Percentiles rank a stretch among this genome's conserved stretches.
Evolutionary conservation across 2,797 vertebrate genomes (phyloP).

Genomic region (Cygnus olor): DNA sequence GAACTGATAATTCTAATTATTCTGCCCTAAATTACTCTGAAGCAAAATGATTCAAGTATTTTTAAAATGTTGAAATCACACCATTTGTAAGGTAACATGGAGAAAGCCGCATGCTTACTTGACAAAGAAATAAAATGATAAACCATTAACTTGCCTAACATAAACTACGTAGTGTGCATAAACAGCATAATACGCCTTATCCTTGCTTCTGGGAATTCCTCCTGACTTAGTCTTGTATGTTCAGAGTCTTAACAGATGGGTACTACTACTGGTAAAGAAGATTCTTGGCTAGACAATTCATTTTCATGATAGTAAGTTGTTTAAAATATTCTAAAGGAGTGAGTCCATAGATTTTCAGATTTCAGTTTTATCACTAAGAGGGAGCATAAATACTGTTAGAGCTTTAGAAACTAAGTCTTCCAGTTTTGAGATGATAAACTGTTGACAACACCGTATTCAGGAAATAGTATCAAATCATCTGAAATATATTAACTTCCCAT

Average conservation of each 20-base stretch:
- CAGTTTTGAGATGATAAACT: background rate
- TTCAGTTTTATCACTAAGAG: background rate
- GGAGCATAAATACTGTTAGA: background rate
- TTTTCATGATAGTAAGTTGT: background rate
- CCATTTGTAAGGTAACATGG: background rate
- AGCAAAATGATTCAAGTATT: background rate
- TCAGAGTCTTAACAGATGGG: background rate
- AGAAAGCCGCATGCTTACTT: background rate
- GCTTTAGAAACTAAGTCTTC: background rate
- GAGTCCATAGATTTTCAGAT: background rate
- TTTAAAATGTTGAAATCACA: background rate
- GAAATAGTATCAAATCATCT: background rate
- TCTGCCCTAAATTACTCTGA: background rate
- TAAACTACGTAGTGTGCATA: background rate
- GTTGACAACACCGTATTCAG: background rate
- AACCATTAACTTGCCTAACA: background rate
- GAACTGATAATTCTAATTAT: background rate
- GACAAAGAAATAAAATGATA: background rate
- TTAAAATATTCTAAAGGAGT: background rate
- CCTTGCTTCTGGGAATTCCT: background rate
- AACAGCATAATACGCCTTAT: background rate
- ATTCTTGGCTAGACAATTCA: background rate
- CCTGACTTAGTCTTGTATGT: background rate
- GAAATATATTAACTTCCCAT: background rate
- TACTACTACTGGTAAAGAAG: background rate